phyloP scores from a whole-genome alignment of 1,140 invertebrate species.

The Drepana arcuata region DNA sequence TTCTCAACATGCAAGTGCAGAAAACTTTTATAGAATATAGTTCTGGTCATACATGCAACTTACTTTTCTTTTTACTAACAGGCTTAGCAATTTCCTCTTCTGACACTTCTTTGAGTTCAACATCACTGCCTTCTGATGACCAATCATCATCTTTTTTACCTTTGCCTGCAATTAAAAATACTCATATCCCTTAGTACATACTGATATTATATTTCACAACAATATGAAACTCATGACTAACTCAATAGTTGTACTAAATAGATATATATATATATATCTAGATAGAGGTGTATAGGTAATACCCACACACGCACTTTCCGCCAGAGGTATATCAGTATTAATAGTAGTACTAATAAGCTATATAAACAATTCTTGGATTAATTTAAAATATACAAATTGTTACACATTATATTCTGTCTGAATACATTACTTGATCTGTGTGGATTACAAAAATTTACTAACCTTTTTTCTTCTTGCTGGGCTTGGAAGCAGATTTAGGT shows the following conservation, averaged over 20 bases:
- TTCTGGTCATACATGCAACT: too few species aligned
- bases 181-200: neutral
- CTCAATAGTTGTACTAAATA: too few species aligned
- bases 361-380: neutral
- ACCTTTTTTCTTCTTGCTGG: constrained; percentile 64
- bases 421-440: neutral
- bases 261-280: constrained; percentile 4
- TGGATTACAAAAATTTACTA: neutral
- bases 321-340: neutral
- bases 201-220: neutral
- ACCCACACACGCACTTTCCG: too few species aligned
- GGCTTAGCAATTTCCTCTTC: constrained; percentile 55
- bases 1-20: too few species aligned
- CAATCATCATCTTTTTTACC: constrained; percentile 70
- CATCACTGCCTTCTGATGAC: constrained; percentile 65
- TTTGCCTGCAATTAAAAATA: constrained; percentile 39
- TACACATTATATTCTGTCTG: neutral
- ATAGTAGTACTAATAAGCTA: neutral
- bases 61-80: constrained; percentile 55
- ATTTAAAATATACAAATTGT: neutral
- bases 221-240: neutral
- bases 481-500: constrained; percentile 36
- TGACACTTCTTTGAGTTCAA: constrained; percentile 57
- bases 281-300: neutral
- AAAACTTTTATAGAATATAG: too few species aligned